Evolutionary conservation across 2,797 vertebrate genomes (phyloP), one percentile per base, ranked within the genome.

Genomic region (Oreochromis grahami): DNA sequence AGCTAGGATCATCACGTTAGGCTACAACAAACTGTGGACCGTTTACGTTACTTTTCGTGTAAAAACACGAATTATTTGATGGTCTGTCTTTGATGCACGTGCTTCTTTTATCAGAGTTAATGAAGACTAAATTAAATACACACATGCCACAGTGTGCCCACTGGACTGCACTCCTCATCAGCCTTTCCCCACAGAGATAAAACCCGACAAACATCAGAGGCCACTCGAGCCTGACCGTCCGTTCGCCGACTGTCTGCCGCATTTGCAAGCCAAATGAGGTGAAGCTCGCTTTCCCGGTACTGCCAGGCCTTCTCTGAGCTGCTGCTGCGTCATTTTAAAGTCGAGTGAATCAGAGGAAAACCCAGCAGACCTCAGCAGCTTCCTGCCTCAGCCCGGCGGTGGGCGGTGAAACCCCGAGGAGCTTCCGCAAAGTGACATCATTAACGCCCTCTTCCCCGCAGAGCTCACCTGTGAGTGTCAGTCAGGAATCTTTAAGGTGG

Each of bases 341-440:
- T 17, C 2, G 6, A 4, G 24, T 80, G 81, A 88, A 77, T 87
- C 77, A 86, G 60, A 91, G 89, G 87, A 88, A 90, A 92, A 86
- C 87, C 82, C 84, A 36, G 45, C 41, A 51, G 19, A 91, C 90
- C 91, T 92, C 91, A 90, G 82, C 81, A 74, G 78, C 87, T 92
- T 91, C 91, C 91, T 89, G 77, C 72, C 56, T n/a, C 53, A 13
- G 74, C 38, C 63, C 60, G 13, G 81, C 7, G 52, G 86, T 38
- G 51, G 77, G 88, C 51, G 80, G 83, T 78, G 74, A 87, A 88
- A 87, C 85, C 85, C 53, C 2, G n/a, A 53, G 29, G 13, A 77
- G 63, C 84, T 87, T 87, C 79, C 36, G 24, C 56, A 72, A 43
- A 55, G 29, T 78, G 80, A 86, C 86, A 55, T 76, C 50, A 80